Evolutionary conservation across 2,888 invertebrate genomes (phyloP).

Genomic region (Aleiodes alternator): DNA sequence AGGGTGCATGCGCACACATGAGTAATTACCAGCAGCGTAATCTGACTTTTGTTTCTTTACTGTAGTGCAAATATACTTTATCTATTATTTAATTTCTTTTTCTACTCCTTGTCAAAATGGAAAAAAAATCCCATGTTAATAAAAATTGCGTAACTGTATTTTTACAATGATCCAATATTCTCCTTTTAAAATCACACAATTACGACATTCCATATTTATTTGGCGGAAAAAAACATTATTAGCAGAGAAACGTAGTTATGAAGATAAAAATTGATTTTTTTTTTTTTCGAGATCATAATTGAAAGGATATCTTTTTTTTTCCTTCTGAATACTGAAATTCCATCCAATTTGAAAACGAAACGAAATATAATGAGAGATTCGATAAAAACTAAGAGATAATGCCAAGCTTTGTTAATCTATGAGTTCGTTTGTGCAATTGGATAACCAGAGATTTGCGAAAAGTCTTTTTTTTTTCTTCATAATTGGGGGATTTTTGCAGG

Average conservation of each 20-base stretch:
- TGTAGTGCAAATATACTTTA: conserved; percentile 43
- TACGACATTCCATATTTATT: background rate
- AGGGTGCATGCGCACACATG: conserved; percentile 58
- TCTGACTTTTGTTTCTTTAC: conserved; percentile 38
- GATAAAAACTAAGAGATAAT: conserved; percentile 32
- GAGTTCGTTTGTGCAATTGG: too few relatives aligned
- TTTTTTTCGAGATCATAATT: too few relatives aligned
- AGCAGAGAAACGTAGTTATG: conserved; percentile 41
- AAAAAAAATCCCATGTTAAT: conserved; percentile 37
- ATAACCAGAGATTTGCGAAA: too few relatives aligned
- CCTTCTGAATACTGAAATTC: conserved; percentile 45
- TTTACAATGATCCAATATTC: conserved; percentile 47
- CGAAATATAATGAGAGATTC: conserved; percentile 19
- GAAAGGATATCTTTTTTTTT: conserved; percentile 39
- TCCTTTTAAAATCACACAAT: conserved; percentile 46
- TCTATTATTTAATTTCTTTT: conserved; percentile 51
- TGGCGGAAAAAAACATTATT: conserved; percentile 10
- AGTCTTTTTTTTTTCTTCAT: too few relatives aligned
- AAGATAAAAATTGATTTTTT: background rate
- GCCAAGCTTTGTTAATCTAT: too few relatives aligned
- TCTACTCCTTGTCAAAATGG: conserved; percentile 45
- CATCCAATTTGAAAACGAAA: conserved; percentile 55
- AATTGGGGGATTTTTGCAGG: too few relatives aligned
- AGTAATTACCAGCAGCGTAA: conserved; percentile 48
- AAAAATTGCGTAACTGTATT: conserved; percentile 41